A percentile compares a stretch with the other conserved stretches of the same genome.
Evolutionary conservation across 2,113 vertebrate genomes (phyloP).

Genomic region (Accipiter virgatus): DNA sequence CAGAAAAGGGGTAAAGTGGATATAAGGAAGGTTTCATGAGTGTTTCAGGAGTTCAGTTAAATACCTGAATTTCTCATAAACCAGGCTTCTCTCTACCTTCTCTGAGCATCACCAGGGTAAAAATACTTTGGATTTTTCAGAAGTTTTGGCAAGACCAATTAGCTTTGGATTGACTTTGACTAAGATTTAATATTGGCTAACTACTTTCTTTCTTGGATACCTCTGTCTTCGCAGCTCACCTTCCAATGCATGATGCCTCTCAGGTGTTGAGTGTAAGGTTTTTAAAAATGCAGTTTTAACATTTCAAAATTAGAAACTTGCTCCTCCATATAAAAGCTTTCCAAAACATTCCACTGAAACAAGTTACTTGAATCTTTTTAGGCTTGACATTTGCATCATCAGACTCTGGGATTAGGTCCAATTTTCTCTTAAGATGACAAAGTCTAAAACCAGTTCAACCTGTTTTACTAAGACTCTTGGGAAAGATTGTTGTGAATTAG

Average conservation of each 20-base stretch:
- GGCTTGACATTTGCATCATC: neutral
- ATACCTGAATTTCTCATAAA: neutral
- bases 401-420: neutral
- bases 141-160: neutral
- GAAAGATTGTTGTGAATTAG: neutral
- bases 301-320: neutral
- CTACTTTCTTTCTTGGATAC: neutral
- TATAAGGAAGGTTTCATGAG: neutral
- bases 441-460: neutral
- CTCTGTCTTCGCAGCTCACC: neutral
- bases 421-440: neutral
- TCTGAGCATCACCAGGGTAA: neutral
- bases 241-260: neutral
- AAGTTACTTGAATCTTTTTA: neutral
- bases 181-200: neutral
- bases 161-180: neutral
- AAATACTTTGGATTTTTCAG: neutral
- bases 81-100: neutral
- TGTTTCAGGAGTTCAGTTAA: neutral
- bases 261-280: neutral
- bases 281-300: neutral
- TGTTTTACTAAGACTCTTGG: neutral
- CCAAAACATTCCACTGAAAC: neutral
- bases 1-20: neutral
- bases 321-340: neutral